Percentiles rank a stretch among this genome's conserved stretches.
Evolutionary conservation across 2,113 vertebrate species (phyloP).

Genomic region (Amphilophus citrinellus): DNA sequence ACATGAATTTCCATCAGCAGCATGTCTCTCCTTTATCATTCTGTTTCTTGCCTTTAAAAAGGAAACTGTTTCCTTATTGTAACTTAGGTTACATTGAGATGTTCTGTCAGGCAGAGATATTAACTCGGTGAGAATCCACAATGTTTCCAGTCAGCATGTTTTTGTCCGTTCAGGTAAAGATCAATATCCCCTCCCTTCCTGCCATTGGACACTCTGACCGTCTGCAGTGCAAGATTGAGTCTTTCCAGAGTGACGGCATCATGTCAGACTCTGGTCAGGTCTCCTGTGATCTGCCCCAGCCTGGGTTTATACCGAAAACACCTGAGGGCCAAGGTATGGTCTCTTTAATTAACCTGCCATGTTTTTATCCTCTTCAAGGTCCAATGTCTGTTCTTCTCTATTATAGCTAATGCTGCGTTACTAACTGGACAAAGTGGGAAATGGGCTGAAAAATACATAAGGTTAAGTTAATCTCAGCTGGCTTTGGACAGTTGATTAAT

Average conservation of each 20-base stretch:
- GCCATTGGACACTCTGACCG: conserved; percentile 67
- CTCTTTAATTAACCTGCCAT: neutral
- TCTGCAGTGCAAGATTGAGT: conserved; percentile 68
- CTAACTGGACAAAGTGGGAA: neutral
- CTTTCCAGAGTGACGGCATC: conserved; percentile 47
- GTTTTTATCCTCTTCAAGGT: neutral
- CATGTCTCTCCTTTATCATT: conserved; percentile 20
- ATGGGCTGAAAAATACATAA: neutral
- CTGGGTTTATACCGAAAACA: conserved; percentile 70
- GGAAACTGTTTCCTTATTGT: neutral
- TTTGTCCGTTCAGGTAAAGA: conserved; percentile 65
- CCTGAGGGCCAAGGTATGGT: conserved; percentile 69
- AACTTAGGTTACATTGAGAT: neutral
- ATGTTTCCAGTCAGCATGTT: neutral
- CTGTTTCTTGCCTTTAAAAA: conserved; percentile 26
- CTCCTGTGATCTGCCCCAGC: conserved; percentile 72
- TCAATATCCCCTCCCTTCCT: conserved; percentile 77
- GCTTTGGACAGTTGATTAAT: neutral
- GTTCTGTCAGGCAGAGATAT: conserved; percentile 5
- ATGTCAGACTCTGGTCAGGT: conserved; percentile 73
- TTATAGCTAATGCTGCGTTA: neutral
- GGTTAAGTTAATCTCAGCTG: neutral
- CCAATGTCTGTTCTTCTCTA: neutral
- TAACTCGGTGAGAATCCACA: neutral
- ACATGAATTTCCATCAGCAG: conserved; percentile 26